Conservation (phyloP, 2,888 invertebrate genomes). For the Tenthredo livida region DNA sequence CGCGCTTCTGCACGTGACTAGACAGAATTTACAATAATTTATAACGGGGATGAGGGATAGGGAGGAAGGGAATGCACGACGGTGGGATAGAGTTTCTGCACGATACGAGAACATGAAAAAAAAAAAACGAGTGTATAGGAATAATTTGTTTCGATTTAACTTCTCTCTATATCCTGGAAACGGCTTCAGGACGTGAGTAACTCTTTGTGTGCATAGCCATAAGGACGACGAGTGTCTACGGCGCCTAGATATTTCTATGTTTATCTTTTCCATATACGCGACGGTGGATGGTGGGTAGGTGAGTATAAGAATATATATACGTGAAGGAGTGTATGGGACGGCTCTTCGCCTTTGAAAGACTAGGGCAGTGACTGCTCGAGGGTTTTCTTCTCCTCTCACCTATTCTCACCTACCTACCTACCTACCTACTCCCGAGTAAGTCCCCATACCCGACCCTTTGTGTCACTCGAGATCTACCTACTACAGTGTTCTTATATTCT, state of each 20-base stretch:
- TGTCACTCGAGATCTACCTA: slow-evolving; percentile 37
- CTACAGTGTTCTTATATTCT: slow-evolving; percentile 27
- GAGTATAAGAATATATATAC: not conserved
- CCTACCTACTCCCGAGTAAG: slow-evolving; percentile 13
- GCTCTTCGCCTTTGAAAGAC: slow-evolving; percentile 39
- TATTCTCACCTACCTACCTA: slow-evolving; percentile 15
- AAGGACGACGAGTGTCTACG: not conserved
- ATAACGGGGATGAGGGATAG: not conserved
- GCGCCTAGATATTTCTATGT: not conserved
- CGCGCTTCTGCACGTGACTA: slow-evolving; percentile 43
- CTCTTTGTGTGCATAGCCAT: not conserved
- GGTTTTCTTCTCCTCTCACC: slow-evolving; percentile 33
- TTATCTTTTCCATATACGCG: not conserved
- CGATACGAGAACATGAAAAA: not conserved
- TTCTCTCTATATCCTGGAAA: not conserved
- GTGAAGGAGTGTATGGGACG: not conserved
- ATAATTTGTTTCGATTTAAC: not conserved
- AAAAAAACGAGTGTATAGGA: not conserved
- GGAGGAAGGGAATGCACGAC: not conserved
- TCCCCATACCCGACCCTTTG: not conserved
- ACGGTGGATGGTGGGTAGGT: not conserved
- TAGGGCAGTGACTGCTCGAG: slow-evolving; percentile 46
- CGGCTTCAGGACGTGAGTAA: not conserved
- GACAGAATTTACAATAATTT: slow-evolving; percentile 24
- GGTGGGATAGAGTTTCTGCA: not conserved